Evolutionary conservation across 2,797 vertebrate species (phyloP), one percentile per base, ranked within the genome.

Genomic region (Periparus ater): DNA sequence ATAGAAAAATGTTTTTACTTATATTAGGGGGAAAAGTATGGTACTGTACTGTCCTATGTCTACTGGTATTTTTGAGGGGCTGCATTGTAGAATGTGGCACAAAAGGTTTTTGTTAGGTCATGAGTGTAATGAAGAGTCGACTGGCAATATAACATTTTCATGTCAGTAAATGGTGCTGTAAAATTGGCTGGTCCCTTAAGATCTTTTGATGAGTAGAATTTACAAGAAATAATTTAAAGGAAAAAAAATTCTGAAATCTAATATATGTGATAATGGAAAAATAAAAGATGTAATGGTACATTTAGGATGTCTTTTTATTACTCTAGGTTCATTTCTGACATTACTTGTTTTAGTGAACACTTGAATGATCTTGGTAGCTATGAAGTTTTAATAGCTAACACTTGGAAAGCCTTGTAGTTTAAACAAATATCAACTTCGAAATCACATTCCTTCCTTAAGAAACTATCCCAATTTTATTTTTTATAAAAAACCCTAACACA

Each of bases 361-460:
- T 93, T 83, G 90, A 95, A 81, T 92, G 85, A 68, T 85, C 87
- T 94, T 81, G 86, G 79, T 94, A 93, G 76, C 94, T 92, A 17
- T 89, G 87, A 96, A 91, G 88, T 93, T 97, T 97, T 97, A 96
- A 95, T 93, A 91, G 93, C 53, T 95, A 91, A 92, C 90, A 72
- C 87, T 93, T 93, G 88, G 83, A 95, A 92, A 78, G 22, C 36
- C 32, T 78, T 72, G 32, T 70, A 63, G 23, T 66, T 94, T 88
- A 91, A 93, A 79, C 29, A 85, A 90, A 70, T 73, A 17, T 70
- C 53, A 76, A 42, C 77, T 91, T 94, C 62, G 79, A 76, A 93
- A 90, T 91, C n/a, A 9, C 42, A 40, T 93, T 88, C n/a, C 32
- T 88, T 53, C 45, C 13, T 34, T 71, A 62, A 44, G 29, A 66